Percentiles rank a stretch among this genome's conserved stretches.
Evolutionary conservation across 1,140 invertebrate genomes (phyloP).

Genomic region (Zophobas morio): DNA sequence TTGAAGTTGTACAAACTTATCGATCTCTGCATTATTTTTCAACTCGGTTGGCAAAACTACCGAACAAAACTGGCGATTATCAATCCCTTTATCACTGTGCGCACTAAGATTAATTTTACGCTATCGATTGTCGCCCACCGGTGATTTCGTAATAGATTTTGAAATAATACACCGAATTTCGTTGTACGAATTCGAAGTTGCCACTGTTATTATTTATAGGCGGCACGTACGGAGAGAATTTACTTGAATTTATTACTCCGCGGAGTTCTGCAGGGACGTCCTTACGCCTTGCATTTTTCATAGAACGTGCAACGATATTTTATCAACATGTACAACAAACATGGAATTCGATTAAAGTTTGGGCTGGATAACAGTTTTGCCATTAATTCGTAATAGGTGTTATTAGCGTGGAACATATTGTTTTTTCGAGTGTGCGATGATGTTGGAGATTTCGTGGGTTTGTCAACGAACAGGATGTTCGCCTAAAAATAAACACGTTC

Average conservation of each 20-base stretch:
- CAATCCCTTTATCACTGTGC: not conserved
- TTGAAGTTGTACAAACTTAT: conserved; percentile 30
- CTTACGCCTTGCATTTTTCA: conserved; percentile 15
- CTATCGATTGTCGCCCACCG: not conserved
- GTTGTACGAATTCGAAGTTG: too few relatives aligned
- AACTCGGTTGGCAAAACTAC: not conserved
- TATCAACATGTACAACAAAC: not conserved
- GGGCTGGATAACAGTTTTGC: conserved; percentile 6
- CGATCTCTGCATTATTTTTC: conserved; percentile 6
- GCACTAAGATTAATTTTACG: conserved; percentile 14
- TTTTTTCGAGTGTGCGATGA: not conserved
- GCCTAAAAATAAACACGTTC: not conserved
- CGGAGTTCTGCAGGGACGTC: not conserved
- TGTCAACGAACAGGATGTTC: conserved; percentile 2
- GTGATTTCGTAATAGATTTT: too few relatives aligned
- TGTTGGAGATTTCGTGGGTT: not conserved
- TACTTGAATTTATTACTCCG: conserved; percentile 17
- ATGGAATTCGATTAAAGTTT: conserved; percentile 6
- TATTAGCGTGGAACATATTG: conserved; percentile 19
- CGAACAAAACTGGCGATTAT: conserved; percentile 6
- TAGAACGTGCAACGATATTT: not conserved
- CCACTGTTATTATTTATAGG: conserved; percentile 7
- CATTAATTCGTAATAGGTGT: conserved; percentile 15
- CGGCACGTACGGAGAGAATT: conserved; percentile 5
- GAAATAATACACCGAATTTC: too few relatives aligned